Evolutionary conservation across 1,140 invertebrate genomes (phyloP), one percentile per base, ranked within the genome.

Genomic region (Cecropterus lyciades): DNA sequence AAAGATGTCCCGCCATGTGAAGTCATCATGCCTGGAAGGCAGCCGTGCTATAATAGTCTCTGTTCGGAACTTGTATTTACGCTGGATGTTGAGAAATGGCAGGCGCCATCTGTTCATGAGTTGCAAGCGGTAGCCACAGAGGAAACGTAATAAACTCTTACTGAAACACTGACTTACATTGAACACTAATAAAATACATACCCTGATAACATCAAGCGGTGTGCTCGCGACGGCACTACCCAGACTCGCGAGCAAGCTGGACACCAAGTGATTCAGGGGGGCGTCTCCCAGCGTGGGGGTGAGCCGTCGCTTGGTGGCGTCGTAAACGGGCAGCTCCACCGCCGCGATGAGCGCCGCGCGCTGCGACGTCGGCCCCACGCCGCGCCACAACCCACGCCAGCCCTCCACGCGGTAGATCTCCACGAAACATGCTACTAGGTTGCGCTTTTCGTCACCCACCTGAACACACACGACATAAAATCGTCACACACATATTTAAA

Each of bases 291-390:
- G 92, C 17, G 94, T 66, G 14, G 92, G 92, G 78, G 95, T 94
- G 56, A 99, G 93, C 75, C 95, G 94, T 76, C 95, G 94, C 93
- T 99, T 99, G 86, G 95, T 96, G 75, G 96, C 96, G 92, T 99
- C 98, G 93, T 99, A 99, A 42, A 97, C 97, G 63, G 98, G 98
- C 70, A 99, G 93, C 92, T 99, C 98, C 13, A 99, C 98, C 33
- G 97, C 98, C 24, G 97, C 97, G 79, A 98, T 98, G 43, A 98
- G 94, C 10, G 97, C 97, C 51, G 98, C 98, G 83, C 98, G 94
- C 92, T 98, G 97, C 15, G 97, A 96, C 62, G 98, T 99, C 27
- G 98, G 97, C 42, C 95, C 95, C 48, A 98, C 97, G 64, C 98
- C 98, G 95, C 98, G 88, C 85, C 85, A 89, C 65, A 91, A 70